phyloP scores from a whole-genome alignment of 2,888 invertebrate genomes.

The Leptothorax acervorum region DNA sequence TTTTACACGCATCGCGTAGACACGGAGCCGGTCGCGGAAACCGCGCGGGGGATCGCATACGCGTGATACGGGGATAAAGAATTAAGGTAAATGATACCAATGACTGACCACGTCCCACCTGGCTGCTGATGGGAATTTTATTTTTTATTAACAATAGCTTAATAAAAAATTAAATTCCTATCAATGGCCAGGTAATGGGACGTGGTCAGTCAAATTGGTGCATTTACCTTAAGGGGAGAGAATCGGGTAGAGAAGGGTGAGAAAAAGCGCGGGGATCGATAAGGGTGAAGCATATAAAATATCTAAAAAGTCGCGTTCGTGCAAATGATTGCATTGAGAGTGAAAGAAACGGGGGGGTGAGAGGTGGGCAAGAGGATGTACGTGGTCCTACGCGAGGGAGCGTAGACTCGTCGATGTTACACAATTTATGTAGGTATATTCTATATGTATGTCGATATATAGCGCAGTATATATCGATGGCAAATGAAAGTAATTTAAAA shows the following conservation, averaged over 20 bases:
- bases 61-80: slow-evolving; percentile 27
- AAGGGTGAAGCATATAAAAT: slow-evolving; percentile 30
- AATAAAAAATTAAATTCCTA: no score
- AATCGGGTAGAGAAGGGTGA: neutral
- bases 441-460: slow-evolving; percentile 81
- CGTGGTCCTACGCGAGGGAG: slow-evolving; percentile 46
- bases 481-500: slow-evolving; percentile 72
- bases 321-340: neutral
- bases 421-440: slow-evolving; percentile 79
- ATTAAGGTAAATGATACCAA: neutral
- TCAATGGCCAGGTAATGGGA: no score
- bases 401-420: slow-evolving; percentile 73
- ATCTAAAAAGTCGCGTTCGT: slow-evolving; percentile 35
- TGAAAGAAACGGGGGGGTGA: slow-evolving; percentile 2
- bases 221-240: neutral
- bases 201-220: no score
- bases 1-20: neutral
- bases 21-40: slow-evolving; percentile 12
- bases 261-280: neutral
- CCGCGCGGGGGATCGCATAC: slow-evolving; percentile 27
- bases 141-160: no score
- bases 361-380: slow-evolving; percentile 31
- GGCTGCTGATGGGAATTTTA: no score
- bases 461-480: slow-evolving; percentile 72
- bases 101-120: no score